A percentile compares a stretch with the other conserved stretches of the same genome.
phyloP scores from a whole-genome alignment of 2,797 vertebrate genomes.

The Rhinella marina region DNA sequence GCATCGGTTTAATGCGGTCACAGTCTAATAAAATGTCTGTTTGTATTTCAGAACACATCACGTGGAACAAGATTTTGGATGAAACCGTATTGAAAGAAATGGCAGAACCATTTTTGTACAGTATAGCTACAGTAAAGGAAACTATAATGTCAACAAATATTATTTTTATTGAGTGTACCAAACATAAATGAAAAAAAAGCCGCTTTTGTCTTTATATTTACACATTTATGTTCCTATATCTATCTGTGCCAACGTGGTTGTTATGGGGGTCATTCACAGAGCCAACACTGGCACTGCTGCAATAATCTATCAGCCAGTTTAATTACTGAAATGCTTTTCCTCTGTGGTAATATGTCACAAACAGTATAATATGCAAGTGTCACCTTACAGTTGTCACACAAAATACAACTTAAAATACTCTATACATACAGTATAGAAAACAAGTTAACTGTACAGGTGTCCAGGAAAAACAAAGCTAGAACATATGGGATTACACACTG shows the following conservation, averaged over 20 bases:
- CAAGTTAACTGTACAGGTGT: neutral
- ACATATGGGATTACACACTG: neutral
- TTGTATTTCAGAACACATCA: conserved; percentile 18
- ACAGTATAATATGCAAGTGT: neutral
- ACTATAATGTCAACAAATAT: neutral
- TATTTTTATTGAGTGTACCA: neutral
- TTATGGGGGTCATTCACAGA: neutral
- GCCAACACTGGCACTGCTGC: neutral
- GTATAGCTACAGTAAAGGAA: neutral
- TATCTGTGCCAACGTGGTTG: neutral
- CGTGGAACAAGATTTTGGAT: conserved; percentile 5
- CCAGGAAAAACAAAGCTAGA: neutral
- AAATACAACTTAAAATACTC: neutral
- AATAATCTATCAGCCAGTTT: neutral
- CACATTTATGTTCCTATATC: neutral
- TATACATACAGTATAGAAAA: neutral
- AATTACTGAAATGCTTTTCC: too few species aligned
- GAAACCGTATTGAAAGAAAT: neutral
- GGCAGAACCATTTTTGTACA: neutral
- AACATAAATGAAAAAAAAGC: neutral
- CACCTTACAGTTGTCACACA: neutral
- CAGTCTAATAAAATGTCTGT: neutral
- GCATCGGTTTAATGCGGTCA: neutral
- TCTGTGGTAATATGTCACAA: neutral
- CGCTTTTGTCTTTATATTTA: neutral